Conservation (phyloP, 2,888 invertebrate species). For the Choristoneura rosaceana region DNA sequence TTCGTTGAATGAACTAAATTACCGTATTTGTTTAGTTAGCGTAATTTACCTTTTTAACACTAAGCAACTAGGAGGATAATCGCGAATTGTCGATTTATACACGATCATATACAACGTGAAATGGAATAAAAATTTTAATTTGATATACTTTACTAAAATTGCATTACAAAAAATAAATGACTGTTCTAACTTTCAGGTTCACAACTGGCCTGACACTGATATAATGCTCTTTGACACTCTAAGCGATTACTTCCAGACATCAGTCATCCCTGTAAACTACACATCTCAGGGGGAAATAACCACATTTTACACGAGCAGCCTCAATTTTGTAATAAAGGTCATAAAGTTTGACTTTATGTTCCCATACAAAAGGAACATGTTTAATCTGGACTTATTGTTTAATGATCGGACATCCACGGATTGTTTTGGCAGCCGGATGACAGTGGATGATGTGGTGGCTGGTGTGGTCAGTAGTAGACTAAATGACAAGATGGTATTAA, state of each 20-base stretch:
- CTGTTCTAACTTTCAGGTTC: constrained; percentile 61
- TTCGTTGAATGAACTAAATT: no score
- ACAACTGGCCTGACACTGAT: constrained; percentile 65
- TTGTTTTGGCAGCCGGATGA: constrained; percentile 60
- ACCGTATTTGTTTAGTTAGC: no score
- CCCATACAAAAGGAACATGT: constrained; percentile 68
- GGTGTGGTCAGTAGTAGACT: constrained; percentile 66
- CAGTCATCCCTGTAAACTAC: constrained; percentile 66
- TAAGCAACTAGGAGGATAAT: no score
- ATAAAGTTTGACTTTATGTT: constrained; percentile 74
- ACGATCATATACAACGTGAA: no score
- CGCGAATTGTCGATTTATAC: no score
- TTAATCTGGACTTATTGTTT: constrained; percentile 69
- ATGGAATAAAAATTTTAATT: no score
- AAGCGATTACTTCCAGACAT: constrained; percentile 58
- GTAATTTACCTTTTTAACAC: no score
- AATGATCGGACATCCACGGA: constrained; percentile 70
- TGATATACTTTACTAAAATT: no score
- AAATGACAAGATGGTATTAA: constrained; percentile 63
- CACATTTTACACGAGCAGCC: constrained; percentile 71
- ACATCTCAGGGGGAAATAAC: constrained; percentile 56
- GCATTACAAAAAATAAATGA: no score
- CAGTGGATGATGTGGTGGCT: constrained; percentile 67
- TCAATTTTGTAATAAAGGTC: constrained; percentile 64
- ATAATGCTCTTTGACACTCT: constrained; percentile 64